These are phyloP conservation scores for Philotrypesis tridentata DNA, from an alignment of 1,140 invertebrate species.

Conservation along the genomic window DNA sequence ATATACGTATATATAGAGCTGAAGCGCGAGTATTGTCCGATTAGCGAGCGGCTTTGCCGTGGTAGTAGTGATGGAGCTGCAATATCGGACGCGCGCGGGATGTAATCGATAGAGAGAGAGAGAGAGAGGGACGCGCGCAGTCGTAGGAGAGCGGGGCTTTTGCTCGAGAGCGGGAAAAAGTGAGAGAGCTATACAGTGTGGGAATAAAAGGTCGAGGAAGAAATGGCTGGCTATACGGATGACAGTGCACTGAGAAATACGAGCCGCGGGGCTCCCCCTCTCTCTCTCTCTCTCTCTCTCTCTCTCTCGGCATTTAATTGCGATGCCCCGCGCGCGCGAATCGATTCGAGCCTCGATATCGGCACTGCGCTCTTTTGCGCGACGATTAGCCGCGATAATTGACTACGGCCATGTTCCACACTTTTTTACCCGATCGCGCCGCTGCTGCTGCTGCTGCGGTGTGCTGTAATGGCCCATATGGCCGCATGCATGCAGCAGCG, in stretches of 20 bases:
- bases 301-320: conserved; percentile 3
- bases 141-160: not conserved
- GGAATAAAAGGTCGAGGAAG: not conserved
- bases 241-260: not conserved
- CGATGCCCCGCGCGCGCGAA: not conserved
- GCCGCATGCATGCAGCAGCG: too few species aligned
- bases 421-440: not conserved
- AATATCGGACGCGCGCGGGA: not conserved
- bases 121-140: not conserved
- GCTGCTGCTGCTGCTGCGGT: too few species aligned
- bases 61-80: too few species aligned
- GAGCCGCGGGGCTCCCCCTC: not conserved
- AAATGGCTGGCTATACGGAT: not conserved
- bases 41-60: not conserved
- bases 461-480: not conserved
- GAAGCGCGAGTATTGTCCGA: not conserved
- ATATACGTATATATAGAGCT: too few species aligned
- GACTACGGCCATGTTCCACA: not conserved
- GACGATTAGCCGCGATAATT: not conserved
- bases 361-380: not conserved
- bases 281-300: too few species aligned
- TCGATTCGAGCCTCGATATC: not conserved
- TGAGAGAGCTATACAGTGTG: too few species aligned
- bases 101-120: not conserved
- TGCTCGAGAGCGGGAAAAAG: not conserved